A percentile compares a stretch with the other conserved stretches of the same genome.
phyloP scores from a whole-genome alignment of 92 coral and sea anemone genomes.

The Desmophyllum pertusum region DNA sequence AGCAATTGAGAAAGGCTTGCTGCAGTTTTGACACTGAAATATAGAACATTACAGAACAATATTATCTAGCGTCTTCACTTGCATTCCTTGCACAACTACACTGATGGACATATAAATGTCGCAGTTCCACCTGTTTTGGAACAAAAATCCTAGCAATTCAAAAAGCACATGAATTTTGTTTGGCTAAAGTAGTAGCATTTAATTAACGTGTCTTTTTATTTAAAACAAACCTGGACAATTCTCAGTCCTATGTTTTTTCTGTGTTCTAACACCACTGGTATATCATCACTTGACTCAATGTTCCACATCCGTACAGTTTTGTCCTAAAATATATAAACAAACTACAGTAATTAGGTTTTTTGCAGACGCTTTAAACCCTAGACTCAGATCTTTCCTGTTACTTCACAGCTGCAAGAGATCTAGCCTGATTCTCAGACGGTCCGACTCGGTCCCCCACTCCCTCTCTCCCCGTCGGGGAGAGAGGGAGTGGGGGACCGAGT shows the following conservation, averaged over 20 bases:
- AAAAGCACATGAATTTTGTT: too few relatives aligned
- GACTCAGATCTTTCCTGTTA: neutral
- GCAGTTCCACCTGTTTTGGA: too few relatives aligned
- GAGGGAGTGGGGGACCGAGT: too few relatives aligned
- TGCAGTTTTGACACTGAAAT: constrained; percentile 89
- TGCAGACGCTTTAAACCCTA: neutral
- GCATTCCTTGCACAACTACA: too few relatives aligned
- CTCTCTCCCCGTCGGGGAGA: too few relatives aligned
- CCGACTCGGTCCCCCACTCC: too few relatives aligned
- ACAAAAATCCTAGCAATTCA: too few relatives aligned
- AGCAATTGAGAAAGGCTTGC: constrained; percentile 97
- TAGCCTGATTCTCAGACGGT: too few relatives aligned
- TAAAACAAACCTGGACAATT: constrained; percentile 79
- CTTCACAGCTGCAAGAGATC: neutral
- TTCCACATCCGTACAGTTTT: constrained; percentile 95
- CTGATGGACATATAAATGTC: too few relatives aligned
- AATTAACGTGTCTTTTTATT: neutral
- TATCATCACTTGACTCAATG: constrained; percentile 92
- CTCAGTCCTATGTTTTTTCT: constrained; percentile 96
- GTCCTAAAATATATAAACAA: constrained; percentile 56
- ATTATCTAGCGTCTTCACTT: too few relatives aligned
- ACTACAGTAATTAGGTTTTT: neutral
- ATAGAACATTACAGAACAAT: too few relatives aligned
- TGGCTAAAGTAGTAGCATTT: too few relatives aligned
- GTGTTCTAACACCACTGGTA: constrained; percentile 97